Percentiles rank a stretch among this genome's conserved stretches.
These are phyloP conservation scores for Calosoma granatense DNA, from an alignment of 1,140 invertebrate genomes.

Conservation along the genomic window DNA sequence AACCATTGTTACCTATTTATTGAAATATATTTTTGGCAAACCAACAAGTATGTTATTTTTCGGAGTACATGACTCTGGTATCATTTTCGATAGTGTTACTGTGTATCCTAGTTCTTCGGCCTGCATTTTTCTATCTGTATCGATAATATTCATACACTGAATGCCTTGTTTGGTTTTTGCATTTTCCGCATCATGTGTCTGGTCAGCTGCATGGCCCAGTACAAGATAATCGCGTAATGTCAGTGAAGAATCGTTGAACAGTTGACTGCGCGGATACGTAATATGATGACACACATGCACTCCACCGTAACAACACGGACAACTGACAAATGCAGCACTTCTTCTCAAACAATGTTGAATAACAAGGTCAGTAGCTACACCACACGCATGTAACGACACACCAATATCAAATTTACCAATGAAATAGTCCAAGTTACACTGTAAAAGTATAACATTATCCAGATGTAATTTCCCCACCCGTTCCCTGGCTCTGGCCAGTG, in stretches of 20 bases:
- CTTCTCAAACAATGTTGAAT: slow-evolving; percentile 69
- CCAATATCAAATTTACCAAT: slow-evolving; percentile 71
- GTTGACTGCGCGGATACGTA: slow-evolving; percentile 58
- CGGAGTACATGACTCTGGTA: slow-evolving; percentile 73
- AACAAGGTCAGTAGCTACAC: slow-evolving; percentile 87
- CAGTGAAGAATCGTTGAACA: slow-evolving; percentile 39
- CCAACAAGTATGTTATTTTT: slow-evolving; percentile 91
- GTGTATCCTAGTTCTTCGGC: slow-evolving; percentile 65
- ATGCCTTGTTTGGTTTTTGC: slow-evolving; percentile 61
- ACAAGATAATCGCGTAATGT: slow-evolving; percentile 60
- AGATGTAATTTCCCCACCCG: slow-evolving; percentile 59
- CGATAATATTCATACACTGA: slow-evolving; percentile 77
- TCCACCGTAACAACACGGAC: slow-evolving; percentile 91
- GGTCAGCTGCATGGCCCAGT: slow-evolving; percentile 81
- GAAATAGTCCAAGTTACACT: slow-evolving; percentile 82
- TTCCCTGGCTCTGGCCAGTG: slow-evolving; percentile 60
- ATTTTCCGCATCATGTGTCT: slow-evolving; percentile 66
- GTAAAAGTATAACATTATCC: slow-evolving; percentile 69
- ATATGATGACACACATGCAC: slow-evolving; percentile 63
- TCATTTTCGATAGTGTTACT: slow-evolving; percentile 63
- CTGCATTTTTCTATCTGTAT: slow-evolving; percentile 68
- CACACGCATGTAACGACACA: slow-evolving; percentile 85
- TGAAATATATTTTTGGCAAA: neutral
- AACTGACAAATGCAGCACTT: slow-evolving; percentile 76
- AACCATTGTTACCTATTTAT: neutral